Conservation (phyloP, 1,140 invertebrate genomes). For the Dysdera silvatica region DNA sequence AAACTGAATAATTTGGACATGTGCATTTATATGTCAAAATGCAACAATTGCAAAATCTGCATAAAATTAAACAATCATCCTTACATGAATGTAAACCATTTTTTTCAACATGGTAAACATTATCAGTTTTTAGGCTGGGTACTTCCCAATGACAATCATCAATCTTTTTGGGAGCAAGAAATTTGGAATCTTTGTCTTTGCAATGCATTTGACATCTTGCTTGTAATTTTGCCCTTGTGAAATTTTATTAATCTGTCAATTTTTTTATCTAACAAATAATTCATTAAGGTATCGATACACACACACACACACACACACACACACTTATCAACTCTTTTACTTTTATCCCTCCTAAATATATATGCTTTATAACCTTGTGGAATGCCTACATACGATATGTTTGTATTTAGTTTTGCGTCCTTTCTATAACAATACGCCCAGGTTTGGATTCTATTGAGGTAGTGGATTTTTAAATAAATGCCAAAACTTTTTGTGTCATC, state of each 20-base stretch:
- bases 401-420: neutral
- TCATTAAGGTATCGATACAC: no score
- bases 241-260: neutral
- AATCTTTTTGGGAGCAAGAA: no score
- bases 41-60: no score
- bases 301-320: neutral
- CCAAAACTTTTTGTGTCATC: neutral
- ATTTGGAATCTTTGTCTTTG: no score
- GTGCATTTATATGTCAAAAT: no score
- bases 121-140: no score
- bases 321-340: neutral
- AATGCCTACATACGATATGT: neutral
- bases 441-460: neutral
- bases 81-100: no score
- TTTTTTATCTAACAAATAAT: neutral
- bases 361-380: neutral
- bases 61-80: no score
- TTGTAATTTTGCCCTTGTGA: neutral
- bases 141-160: no score
- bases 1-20: no score
- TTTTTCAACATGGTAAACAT: no score
- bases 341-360: neutral
- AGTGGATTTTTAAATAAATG: neutral
- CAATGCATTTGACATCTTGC: no score
- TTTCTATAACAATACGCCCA: conserved; percentile 2